A percentile compares a stretch with the other conserved stretches of the same genome.
phyloP scores from a whole-genome alignment of 2,797 vertebrate species.

The Eulemur mongoz region DNA sequence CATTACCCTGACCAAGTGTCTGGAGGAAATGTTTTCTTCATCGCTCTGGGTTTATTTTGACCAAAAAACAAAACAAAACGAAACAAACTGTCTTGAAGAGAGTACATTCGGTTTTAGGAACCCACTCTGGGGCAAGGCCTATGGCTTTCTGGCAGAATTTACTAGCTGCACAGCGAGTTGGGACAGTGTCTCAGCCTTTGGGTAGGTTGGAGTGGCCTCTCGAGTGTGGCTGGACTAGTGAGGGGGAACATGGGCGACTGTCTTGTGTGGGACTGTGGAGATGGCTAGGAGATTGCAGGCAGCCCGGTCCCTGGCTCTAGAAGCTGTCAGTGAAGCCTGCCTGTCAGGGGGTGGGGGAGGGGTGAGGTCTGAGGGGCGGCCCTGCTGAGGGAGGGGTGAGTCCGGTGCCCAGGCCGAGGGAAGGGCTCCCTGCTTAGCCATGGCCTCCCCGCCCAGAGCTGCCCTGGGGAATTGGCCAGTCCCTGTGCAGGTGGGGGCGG shows the following conservation, averaged over 20 bases:
- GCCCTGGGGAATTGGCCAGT: fast-evolving
- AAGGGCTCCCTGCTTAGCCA: not conserved
- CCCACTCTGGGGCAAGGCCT: not conserved
- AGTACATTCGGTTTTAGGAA: not conserved
- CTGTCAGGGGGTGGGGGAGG: too few relatives aligned
- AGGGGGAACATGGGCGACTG: fast-evolving
- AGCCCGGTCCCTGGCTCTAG: not conserved
- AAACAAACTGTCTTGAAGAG: not conserved
- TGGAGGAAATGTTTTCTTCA: constrained; percentile 14
- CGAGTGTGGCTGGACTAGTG: too few relatives aligned
- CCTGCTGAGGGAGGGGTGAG: not conserved
- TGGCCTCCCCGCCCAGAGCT: not conserved
- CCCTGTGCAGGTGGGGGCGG: not conserved
- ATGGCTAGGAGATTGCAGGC: fast-evolving
- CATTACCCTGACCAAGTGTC: not conserved
- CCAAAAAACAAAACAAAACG: not conserved
- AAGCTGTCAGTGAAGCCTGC: not conserved
- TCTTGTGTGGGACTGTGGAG: not conserved
- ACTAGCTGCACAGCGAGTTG: fast-evolving
- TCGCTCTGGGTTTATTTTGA: not conserved
- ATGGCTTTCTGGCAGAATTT: not conserved
- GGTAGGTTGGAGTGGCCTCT: not conserved
- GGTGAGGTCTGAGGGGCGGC: not conserved
- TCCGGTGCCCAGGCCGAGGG: not conserved
- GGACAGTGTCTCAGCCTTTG: not conserved